Percentiles rank a stretch among this genome's conserved stretches.
Conservation (phyloP, 2,113 vertebrate species). For the Neodontobutis hainanensis region DNA sequence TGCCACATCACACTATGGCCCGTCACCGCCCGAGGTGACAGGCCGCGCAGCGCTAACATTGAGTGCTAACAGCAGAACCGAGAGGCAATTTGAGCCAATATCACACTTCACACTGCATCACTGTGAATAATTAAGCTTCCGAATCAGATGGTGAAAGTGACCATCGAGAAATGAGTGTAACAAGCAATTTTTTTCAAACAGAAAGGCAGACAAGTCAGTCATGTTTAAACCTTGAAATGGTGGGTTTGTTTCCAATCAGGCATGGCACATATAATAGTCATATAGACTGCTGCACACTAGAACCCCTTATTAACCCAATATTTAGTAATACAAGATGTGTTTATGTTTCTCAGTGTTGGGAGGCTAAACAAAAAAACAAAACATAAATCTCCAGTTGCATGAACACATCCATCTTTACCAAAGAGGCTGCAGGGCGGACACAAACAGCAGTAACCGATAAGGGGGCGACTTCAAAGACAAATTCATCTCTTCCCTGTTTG, state of each 20-base stretch:
- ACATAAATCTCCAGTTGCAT: slow-evolving; percentile 3
- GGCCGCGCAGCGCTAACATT: slow-evolving; percentile 46
- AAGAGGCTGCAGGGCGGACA: slow-evolving; percentile 20
- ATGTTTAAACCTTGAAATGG: background rate
- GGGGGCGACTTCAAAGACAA: slow-evolving; percentile 48
- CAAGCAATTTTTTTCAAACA: slow-evolving; percentile 26
- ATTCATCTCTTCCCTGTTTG: slow-evolving; percentile 35
- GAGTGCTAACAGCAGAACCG: slow-evolving; percentile 56
- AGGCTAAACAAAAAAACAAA: background rate
- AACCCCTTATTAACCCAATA: background rate
- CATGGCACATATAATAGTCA: background rate
- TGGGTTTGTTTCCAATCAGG: slow-evolving; percentile 8
- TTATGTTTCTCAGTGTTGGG: slow-evolving; percentile 3
- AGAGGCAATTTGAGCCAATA: slow-evolving; percentile 66
- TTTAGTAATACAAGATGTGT: background rate
- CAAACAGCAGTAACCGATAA: slow-evolving; percentile 14
- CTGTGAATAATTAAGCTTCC: slow-evolving; percentile 71
- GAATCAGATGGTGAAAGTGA: slow-evolving; percentile 69
- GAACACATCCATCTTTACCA: slow-evolving; percentile 35
- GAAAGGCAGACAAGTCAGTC: slow-evolving; percentile 30
- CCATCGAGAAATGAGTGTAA: slow-evolving; percentile 60
- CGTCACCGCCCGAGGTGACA: slow-evolving; percentile 63
- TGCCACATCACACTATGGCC: slow-evolving; percentile 62
- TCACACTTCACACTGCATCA: slow-evolving; percentile 64
- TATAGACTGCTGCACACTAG: background rate